These are phyloP conservation scores for Amphipyra tragopoginis DNA, from an alignment of 2,888 invertebrate genomes.

Conservation along the genomic window DNA sequence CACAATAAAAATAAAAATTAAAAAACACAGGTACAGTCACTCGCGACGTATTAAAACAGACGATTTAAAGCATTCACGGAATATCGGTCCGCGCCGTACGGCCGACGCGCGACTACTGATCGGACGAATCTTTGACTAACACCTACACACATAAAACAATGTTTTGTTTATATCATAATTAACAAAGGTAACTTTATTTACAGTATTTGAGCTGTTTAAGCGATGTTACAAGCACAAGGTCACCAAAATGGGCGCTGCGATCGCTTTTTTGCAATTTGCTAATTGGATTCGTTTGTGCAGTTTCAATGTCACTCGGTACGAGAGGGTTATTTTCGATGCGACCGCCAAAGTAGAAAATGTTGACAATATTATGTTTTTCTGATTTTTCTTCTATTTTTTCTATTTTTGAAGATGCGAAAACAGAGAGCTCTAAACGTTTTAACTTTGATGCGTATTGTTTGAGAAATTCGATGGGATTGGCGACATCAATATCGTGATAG, in stretches of 20 bases:
- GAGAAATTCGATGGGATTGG: too few species aligned
- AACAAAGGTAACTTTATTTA: conserved; percentile 53
- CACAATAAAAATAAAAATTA: conserved; percentile 74
- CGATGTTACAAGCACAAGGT: conserved; percentile 44
- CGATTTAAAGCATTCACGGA: conserved; percentile 39
- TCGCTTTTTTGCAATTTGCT: conserved; percentile 20
- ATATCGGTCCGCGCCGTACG: conserved; percentile 75
- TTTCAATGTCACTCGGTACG: conserved; percentile 47
- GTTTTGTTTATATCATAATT: conserved; percentile 61
- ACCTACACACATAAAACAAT: conserved; percentile 53
- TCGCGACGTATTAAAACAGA: conserved; percentile 70
- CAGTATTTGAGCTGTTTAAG: conserved; percentile 30
- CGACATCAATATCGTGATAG: too few species aligned
- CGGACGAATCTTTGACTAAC: conserved; percentile 21
- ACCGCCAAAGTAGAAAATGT: background rate
- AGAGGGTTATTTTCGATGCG: conserved; percentile 26
- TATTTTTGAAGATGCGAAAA: too few species aligned
- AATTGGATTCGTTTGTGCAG: conserved; percentile 37
- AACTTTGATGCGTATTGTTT: too few species aligned
- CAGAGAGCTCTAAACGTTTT: too few species aligned
- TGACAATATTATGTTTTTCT: background rate
- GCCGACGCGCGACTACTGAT: conserved; percentile 78
- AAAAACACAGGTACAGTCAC: conserved; percentile 77
- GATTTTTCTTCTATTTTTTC: background rate
- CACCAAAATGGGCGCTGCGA: conserved; percentile 15